Percentiles rank a stretch among this genome's conserved stretches.
Conservation (phyloP, 2,888 invertebrate species). For the Thecocarcelia acutangulata region DNA sequence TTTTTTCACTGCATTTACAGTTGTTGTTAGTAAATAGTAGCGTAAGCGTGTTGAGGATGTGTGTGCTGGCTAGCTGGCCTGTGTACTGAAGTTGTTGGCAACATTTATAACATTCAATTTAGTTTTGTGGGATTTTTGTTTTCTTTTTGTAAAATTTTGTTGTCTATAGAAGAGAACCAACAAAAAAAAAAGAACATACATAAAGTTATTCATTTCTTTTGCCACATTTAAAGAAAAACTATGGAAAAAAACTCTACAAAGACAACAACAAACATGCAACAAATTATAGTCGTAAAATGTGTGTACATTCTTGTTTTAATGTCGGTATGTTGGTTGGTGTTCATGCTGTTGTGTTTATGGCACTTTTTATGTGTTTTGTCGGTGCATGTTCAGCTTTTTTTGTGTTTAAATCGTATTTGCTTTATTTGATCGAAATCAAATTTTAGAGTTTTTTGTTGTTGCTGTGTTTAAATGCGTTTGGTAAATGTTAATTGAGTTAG, state of each 20-base stretch:
- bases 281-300: conserved; percentile 57
- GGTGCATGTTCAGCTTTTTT: conserved; percentile 29
- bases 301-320: conserved; percentile 42
- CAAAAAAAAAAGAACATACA: neutral
- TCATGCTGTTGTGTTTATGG: conserved; percentile 18
- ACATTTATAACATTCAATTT: conserved; percentile 55
- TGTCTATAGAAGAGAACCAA: conserved; percentile 3
- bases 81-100: conserved; percentile 28
- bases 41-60: neutral
- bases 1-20: conserved; percentile 33
- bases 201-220: conserved; percentile 40
- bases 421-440: conserved; percentile 27
- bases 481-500: conserved; percentile 39
- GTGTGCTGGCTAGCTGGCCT: neutral
- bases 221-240: conserved; percentile 42
- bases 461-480: conserved; percentile 17
- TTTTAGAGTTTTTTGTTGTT: conserved; percentile 12
- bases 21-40: neutral
- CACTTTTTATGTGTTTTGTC: conserved; percentile 53
- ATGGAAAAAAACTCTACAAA: neutral
- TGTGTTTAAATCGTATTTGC: neutral
- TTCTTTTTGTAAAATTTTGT: conserved; percentile 16
- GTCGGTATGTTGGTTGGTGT: conserved; percentile 12
- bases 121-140: conserved; percentile 32
- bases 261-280: conserved; percentile 49